Conservation (phyloP, 2,113 vertebrate genomes). For the Chaetura pelagica region DNA sequence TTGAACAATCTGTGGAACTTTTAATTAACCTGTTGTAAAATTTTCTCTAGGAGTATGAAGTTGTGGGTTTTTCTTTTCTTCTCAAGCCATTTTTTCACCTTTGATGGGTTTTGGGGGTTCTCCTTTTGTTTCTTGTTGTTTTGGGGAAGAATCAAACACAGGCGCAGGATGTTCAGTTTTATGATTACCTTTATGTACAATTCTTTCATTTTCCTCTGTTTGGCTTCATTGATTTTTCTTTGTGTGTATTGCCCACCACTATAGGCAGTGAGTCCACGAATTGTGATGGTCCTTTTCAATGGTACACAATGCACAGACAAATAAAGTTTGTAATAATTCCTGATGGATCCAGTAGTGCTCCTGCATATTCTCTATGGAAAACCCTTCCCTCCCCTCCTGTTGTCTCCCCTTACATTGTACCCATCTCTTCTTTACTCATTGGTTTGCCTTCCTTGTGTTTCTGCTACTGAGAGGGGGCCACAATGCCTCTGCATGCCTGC, state of each 20-base stretch:
- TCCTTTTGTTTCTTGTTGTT: constrained; percentile 41
- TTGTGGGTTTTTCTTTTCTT: not conserved
- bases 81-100: constrained; percentile 41
- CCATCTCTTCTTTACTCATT: not conserved
- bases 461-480: not conserved
- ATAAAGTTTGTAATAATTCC: constrained; percentile 83
- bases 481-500: rapidly evolving
- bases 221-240: constrained; percentile 72
- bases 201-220: constrained; percentile 75
- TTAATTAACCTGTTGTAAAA: constrained; percentile 30
- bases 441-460: not conserved
- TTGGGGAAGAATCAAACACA: constrained; percentile 36
- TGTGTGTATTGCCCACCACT: constrained; percentile 82
- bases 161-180: constrained; percentile 67
- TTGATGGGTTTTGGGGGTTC: constrained; percentile 29
- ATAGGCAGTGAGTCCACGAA: constrained; percentile 72
- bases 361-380: constrained; percentile 72
- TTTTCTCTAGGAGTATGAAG: constrained; percentile 40
- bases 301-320: constrained; percentile 81
- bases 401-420: not conserved
- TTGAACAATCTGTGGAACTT: constrained; percentile 58
- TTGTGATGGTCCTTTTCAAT: constrained; percentile 78
- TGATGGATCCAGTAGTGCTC: constrained; percentile 67
- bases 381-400: not conserved
- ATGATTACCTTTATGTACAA: constrained; percentile 70